Base-by-base conservation (phyloP, 2,888 invertebrate genomes). In the Trilocha varians region DNA sequence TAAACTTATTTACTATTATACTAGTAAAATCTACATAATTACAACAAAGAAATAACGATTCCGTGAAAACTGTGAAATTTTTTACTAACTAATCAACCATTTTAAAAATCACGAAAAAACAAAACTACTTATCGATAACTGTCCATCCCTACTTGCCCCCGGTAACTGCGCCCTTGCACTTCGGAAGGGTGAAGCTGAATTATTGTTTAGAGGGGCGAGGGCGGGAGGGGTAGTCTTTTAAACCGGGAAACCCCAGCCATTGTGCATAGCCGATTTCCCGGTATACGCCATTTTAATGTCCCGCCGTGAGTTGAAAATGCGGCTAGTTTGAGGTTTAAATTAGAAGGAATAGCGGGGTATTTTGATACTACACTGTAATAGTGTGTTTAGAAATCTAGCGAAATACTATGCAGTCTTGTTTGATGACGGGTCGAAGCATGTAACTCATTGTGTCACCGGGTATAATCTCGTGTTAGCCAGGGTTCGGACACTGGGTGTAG, bases 151-250 rank as follows among this genome's bases (percentile, higher is more conserved):
- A 65, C 40, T 43, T 68, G 74, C 78, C 80, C 78, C 70, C 73
- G 48, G 67, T 78, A 73, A 83, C 76, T 80, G 83, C 80, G 84
- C 84, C 85, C 84, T 85, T 84, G 84, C 85, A 84, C 85, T 84
- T 83, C 76, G 78, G 77, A 78, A 79, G 84, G 84, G 84, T 83
- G 74, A 80, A 82, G 75, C 76, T 84, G 82, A 85, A 84, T 85
- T 85, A 85, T 85, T 83, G 85, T 84, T 82, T 78, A 79, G 73
- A 74, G 75, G 78, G 71, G 66, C 52, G 53, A 59, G 63, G 63
- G 68, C 53, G 55, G 61, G 57, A 57, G 50, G 50, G 58, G 54
- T 11, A 25, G 25, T 25, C 73, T 78, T 83, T 83, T 82, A 83
- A 84, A 80, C 72, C 77, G 83, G 86, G 83, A 84, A 86, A 84